Conservation (phyloP, 2,888 invertebrate genomes). For the Erebia palarica region DNA sequence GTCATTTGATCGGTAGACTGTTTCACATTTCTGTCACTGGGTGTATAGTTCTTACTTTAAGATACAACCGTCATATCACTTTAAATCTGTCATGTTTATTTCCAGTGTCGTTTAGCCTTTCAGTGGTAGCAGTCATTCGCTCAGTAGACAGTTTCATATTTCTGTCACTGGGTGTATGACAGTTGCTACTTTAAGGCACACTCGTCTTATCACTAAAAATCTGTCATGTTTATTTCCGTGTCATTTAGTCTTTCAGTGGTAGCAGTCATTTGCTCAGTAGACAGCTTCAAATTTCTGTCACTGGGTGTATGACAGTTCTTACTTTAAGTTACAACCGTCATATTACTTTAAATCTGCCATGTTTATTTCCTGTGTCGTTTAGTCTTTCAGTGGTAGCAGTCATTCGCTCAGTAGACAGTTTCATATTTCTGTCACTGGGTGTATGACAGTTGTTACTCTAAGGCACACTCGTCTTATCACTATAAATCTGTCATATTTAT, state of each 20-base stretch:
- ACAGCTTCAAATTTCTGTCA: too few relatives aligned
- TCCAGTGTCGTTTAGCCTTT: background rate
- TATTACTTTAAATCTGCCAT: too few relatives aligned
- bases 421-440: constrained; percentile 54
- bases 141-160: constrained; percentile 37
- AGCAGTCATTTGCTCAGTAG: too few relatives aligned
- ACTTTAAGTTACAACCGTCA: too few relatives aligned
- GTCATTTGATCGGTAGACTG: constrained; percentile 40
- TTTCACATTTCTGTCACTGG: constrained; percentile 53
- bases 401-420: constrained; percentile 40
- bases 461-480: background rate
- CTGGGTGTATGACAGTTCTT: too few relatives aligned
- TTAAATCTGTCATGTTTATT: constrained; percentile 25
- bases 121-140: constrained; percentile 29
- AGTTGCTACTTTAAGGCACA: background rate
- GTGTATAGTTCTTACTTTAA: constrained; percentile 37
- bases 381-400: background rate
- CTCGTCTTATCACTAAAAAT: background rate
- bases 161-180: constrained; percentile 50
- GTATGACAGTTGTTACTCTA: constrained; percentile 26
- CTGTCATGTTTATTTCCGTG: background rate
- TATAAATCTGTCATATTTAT: background rate
- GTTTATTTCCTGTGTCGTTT: too few relatives aligned
- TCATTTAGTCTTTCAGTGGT: too few relatives aligned
- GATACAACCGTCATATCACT: background rate